A percentile compares a stretch with the other conserved stretches of the same genome.
phyloP scores from a whole-genome alignment of 1,140 invertebrate species.

The Melanaphis sacchari region DNA sequence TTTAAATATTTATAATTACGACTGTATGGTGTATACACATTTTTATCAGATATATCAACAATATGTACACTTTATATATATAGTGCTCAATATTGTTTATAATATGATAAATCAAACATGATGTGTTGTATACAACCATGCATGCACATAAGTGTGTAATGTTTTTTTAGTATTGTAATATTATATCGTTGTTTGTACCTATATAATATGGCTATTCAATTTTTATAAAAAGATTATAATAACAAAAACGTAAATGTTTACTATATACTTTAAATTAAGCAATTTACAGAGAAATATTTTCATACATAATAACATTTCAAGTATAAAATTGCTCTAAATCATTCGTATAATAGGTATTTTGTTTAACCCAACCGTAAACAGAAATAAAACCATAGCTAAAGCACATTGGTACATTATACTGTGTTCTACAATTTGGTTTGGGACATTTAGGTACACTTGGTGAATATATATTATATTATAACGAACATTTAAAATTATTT shows the following conservation, averaged over 20 bases:
- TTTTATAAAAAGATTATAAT: no score
- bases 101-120: conserved; percentile 1
- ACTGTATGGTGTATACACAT: not conserved
- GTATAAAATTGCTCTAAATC: not conserved
- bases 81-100: not conserved
- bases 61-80: not conserved
- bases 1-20: not conserved
- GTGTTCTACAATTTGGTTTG: not conserved
- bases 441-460: no score
- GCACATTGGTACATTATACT: not conserved
- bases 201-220: not conserved
- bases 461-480: not conserved
- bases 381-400: not conserved
- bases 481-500: not conserved
- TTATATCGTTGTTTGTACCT: not conserved
- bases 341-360: not conserved
- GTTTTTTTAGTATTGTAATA: not conserved
- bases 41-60: not conserved
- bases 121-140: not conserved
- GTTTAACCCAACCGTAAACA: not conserved
- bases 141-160: not conserved
- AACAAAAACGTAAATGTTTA: not conserved
- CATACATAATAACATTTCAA: not conserved
- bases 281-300: not conserved
- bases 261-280: not conserved